Base-by-base conservation (phyloP, 2,113 vertebrate genomes). In the Formicarius rufipectus region DNA sequence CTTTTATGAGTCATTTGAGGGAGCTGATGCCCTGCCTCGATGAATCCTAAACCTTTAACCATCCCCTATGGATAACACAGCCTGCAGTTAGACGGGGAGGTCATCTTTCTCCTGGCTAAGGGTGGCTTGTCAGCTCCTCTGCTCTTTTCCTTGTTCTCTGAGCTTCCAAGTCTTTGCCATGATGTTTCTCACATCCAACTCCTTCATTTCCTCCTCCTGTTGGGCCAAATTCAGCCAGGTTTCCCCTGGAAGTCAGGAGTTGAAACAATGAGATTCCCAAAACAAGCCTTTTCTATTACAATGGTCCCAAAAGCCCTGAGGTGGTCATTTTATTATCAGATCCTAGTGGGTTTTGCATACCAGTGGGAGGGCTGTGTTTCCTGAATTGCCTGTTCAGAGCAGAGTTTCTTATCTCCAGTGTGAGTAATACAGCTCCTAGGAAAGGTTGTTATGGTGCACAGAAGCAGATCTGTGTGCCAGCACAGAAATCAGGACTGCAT, bases 51-150 rank as follows among this genome's bases (percentile, higher is more conserved):
- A 45, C 42, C 27, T 39, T 62, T 15, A 8, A n/a, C 53, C 35
- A 37, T 75, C 30, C 45, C 30, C 17, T 22, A 1, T 25, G n/a
- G 35, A 21, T 25, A 75, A 77, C 49, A 39, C 88, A 22, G 94
- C 91, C 86, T 97, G 91, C 30, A 91, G 52, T 22, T 96, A 92
- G 55, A 90, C 93, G n/a, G 31, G 75, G 40, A 95, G 84, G 66
- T 95, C 89, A 7, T 95, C 94, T 63, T 96, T 96, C 84, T 97
- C 94, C 74, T 96, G 90, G 53, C 87, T 97, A 24, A 97, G 84
- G 1, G 63, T 90, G 62, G 33, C 91, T 63, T 22, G 31, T 50
- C 74, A 94, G 96, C 77, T 96, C 58, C 39, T 97, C 71, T 96
- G 83, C 13, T 98, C 87, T 42, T 97, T 83, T 56, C 42, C 9